Evolutionary conservation across 2,797 vertebrate genomes (phyloP), one percentile per base, ranked within the genome.

Genomic region (Helarctos malayanus): DNA sequence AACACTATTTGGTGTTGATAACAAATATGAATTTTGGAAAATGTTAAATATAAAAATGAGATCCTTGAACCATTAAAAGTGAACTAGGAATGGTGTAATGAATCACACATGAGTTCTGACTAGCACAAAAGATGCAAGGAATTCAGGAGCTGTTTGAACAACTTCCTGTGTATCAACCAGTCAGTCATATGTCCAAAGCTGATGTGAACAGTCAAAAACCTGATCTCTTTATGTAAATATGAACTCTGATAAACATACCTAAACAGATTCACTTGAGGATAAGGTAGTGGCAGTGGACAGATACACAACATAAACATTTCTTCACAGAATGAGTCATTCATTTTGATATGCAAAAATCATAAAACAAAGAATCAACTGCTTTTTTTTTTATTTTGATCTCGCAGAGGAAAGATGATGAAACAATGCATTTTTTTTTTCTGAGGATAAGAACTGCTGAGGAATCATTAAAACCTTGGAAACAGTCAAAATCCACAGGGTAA

Each of bases 351-450:
- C n/a, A 95, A 90, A 97, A 90, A 32, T 85, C 65, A 97, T 90
- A 94, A 94, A 97, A 94, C 81, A 86, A 96, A 93, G 52, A 63
- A 95, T 86, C 23, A 59, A 83, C 32, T 71, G 63, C 32, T 35
- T 87, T 80, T 89, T 93, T 73, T 94, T 97, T 95, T 92, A 92
- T 97, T 98, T 95, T 89, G 71, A 89, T 95, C 54, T 84, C 90
- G 76, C 12, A 83, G 27, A 94, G 29, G 65, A 92, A 76, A 85
- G 27, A 18, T 56, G 35, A 95, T 52, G 47, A 91, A 94, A 95
- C 80, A 91, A 61, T 52, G 27, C 2, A 81, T 56, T 83, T 80
- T 78, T 73, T n/a, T 41, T 61, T 21, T 3, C 35, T 82, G 32
- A 94, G 54, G 45, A 47, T 76, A 87, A 94, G 76, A 92, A 75